A percentile compares a stretch with the other conserved stretches of the same genome.
Conservation (phyloP, 2,797 vertebrate genomes). For the Cryptoprocta ferox region DNA sequence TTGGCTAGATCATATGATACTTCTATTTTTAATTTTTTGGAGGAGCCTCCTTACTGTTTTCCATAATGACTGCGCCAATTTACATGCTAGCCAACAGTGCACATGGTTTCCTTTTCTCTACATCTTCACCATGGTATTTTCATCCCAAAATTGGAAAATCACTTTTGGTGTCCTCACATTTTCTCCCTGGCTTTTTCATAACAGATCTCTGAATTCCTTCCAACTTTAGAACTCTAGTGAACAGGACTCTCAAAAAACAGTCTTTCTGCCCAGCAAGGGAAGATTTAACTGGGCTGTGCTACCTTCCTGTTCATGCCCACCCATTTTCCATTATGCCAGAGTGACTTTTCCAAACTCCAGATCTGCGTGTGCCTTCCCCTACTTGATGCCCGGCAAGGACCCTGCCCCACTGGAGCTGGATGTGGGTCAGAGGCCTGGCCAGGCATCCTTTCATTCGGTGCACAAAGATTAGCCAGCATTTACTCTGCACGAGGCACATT, state of each 20-base stretch:
- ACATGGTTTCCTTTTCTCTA: no score
- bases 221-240: not conserved
- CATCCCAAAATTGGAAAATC: not conserved
- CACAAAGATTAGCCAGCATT: not conserved
- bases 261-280: not conserved
- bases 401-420: not conserved
- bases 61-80: not conserved
- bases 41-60: not conserved
- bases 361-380: not conserved
- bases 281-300: not conserved
- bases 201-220: not conserved
- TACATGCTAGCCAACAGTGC: not conserved
- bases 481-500: fast-evolving
- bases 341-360: not conserved
- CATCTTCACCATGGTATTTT: not conserved
- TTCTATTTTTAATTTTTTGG: not conserved
- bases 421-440: not conserved
- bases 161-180: not conserved
- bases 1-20: not conserved
- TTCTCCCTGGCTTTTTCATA: not conserved
- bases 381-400: not conserved
- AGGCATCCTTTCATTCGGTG: fast-evolving
- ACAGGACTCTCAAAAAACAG: not conserved
- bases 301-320: not conserved
- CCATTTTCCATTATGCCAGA: not conserved